Base-by-base conservation (phyloP, 37 sponge, comb jelly and placozoan species). In the Mnemiopsis leidyi region DNA sequence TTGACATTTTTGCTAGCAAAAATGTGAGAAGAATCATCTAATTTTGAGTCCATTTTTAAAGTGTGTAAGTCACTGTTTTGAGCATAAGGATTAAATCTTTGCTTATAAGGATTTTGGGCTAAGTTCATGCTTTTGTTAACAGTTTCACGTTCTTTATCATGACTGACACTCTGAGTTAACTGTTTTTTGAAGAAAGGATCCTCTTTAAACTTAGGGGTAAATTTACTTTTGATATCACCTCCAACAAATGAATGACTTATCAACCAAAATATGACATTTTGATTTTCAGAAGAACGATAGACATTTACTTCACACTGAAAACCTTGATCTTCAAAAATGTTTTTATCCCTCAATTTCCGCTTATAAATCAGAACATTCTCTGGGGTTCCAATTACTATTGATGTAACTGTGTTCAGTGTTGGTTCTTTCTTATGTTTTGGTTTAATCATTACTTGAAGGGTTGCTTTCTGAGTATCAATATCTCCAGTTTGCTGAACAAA, bases 401-500 rank as follows among this genome's bases (percentile, higher is more conserved):
- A 85, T 39, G 90, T 40, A 1, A 37, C 1, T 23, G 90, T 24
- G 3, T 38, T 40, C 0, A 18, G 5, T 9, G 40, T 18, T 29
- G 61, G 40, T 26, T 85, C 90, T 16, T 40, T 85, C 2, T 2
- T 25, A 40, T 29, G n/a, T 25, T 85, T 85, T 7, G 90, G 61
- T 40, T 85, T 38, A 13, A 85, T 40, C 5, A 85, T 23, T 26
- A 85, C 90, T 85, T 85, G 90, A 2, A 85, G 61, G 23, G 29
- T 32, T 0, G 90, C 90, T 23, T 40, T 85, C 1, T 38, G 18
- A 1, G 9, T 29, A 7, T 85, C 90, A 40, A 85, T 3, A 13
- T 85, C 90, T 39, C 90, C 90, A 38, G 30, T 40, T 37, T 85
- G 90, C 23, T 85, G 40, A 40, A 85, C 90, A 40, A 85, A 85